Evolutionary conservation across 1,140 invertebrate species (phyloP).

Genomic region (Pachyrhynchus sulphureomaculatus): DNA sequence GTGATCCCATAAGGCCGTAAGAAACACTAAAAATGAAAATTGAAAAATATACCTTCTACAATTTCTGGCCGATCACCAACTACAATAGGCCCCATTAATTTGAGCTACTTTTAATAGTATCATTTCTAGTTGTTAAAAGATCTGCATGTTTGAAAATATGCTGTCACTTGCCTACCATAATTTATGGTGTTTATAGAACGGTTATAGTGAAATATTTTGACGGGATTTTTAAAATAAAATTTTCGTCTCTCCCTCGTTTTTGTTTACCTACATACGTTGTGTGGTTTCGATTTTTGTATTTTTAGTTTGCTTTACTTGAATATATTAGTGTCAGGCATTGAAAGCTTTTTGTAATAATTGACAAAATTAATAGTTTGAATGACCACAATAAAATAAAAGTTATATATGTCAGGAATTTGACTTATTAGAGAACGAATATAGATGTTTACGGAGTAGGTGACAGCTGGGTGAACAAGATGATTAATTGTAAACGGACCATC

Average conservation of each 20-base stretch:
- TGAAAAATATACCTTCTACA: too few relatives aligned
- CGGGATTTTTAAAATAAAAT: conserved; percentile 6
- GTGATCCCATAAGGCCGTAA: too few relatives aligned
- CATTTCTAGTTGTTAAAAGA: conserved; percentile 1
- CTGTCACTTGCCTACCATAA: conserved; percentile 1
- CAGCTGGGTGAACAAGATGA: too few relatives aligned
- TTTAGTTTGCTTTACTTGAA: too few relatives aligned
- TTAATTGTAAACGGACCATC: too few relatives aligned
- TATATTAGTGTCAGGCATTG: neutral
- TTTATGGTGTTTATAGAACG: conserved; percentile 25
- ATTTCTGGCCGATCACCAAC: neutral
- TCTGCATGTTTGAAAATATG: conserved; percentile 6
- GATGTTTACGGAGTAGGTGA: too few relatives aligned
- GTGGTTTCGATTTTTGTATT: too few relatives aligned
- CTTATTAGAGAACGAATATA: too few relatives aligned
- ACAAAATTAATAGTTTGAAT: neutral
- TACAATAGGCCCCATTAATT: neutral
- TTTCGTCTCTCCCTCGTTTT: neutral
- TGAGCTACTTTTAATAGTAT: neutral
- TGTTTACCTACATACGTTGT: neutral
- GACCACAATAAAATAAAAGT: too few relatives aligned
- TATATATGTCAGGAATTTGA: too few relatives aligned
- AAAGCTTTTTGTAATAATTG: neutral
- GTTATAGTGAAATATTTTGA: conserved; percentile 3
- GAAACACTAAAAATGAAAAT: too few relatives aligned